Percentiles rank a stretch among this genome's conserved stretches.
These are phyloP conservation scores for Drosophila micromelanica DNA, from an alignment of 1,140 invertebrate genomes.

Conservation along the genomic window DNA sequence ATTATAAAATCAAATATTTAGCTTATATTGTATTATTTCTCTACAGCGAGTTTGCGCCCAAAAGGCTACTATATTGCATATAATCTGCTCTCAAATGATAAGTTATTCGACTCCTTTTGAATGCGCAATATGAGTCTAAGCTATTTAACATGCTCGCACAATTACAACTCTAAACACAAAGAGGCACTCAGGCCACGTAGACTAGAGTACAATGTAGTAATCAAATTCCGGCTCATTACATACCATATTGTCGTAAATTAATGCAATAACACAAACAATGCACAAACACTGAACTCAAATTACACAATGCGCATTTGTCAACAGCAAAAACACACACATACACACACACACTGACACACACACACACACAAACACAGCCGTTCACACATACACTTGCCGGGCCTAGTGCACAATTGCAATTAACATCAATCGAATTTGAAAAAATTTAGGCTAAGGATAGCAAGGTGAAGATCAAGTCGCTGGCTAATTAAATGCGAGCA, in stretches of 20 bases:
- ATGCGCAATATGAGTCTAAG: conserved; percentile 61
- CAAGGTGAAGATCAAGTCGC: conserved; percentile 61
- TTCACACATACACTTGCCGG: conserved; percentile 19
- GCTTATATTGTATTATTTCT: too few species aligned
- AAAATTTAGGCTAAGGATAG: conserved; percentile 59
- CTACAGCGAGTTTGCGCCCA: too few species aligned
- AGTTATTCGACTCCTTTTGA: conserved; percentile 15
- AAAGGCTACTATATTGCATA: not conserved
- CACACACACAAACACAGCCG: conserved; percentile 16
- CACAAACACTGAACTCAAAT: conserved; percentile 66
- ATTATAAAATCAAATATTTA: too few species aligned
- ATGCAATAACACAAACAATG: conserved; percentile 82
- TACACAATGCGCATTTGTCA: conserved; percentile 51
- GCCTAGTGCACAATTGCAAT: conserved; percentile 44
- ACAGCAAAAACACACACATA: conserved; percentile 11
- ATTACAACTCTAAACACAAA: conserved; percentile 49
- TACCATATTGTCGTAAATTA: conserved; percentile 82
- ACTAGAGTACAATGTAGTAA: conserved; percentile 62
- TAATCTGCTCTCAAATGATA: conserved; percentile 9
- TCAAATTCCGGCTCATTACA: conserved; percentile 80
- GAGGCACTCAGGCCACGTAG: conserved; percentile 45
- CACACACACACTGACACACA: conserved; percentile 26
- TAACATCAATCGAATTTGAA: conserved; percentile 31
- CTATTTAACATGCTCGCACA: conserved; percentile 58
- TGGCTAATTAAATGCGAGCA: conserved; percentile 64